Evolutionary conservation across 1,140 invertebrate species (phyloP).

Genomic region (silkworm (Bombyx mori)): DNA sequence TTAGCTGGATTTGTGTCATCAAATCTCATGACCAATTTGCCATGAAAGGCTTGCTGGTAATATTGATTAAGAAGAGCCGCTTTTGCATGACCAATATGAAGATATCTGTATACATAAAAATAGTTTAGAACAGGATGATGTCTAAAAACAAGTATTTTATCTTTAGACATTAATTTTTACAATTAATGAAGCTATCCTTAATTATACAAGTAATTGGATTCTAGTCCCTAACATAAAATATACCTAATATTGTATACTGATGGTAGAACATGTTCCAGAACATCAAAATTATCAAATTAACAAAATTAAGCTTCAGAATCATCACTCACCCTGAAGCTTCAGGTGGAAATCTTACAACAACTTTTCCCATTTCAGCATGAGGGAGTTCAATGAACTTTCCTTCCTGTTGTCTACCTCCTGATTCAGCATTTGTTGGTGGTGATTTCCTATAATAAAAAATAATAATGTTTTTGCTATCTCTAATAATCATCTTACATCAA

Average conservation of each 20-base stretch:
- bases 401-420: conserved; percentile 78
- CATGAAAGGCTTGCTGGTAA: conserved; percentile 94
- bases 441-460: conserved; percentile 34
- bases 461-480: neutral
- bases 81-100: conserved; percentile 99
- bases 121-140: neutral
- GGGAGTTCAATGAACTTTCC: conserved; percentile 98
- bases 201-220: no score
- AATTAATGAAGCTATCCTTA: no score
- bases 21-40: conserved; percentile 97
- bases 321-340: conserved; percentile 91
- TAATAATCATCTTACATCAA: no score
- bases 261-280: no score
- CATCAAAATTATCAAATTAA: no score
- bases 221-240: no score
- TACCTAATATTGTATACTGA: no score
- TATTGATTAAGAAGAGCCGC: conserved; percentile 98
- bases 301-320: no score
- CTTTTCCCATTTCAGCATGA: conserved; percentile 96
- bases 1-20: conserved; percentile 99
- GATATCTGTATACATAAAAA: conserved; percentile 74
- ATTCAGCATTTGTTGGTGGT: conserved; percentile 32
- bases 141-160: no score
- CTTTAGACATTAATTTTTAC: no score
- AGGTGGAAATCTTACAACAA: conserved; percentile 96